Evolutionary conservation across 2,888 invertebrate genomes (phyloP), one percentile per base, ranked within the genome.

Genomic region (Dolichopus griseipennis): DNA sequence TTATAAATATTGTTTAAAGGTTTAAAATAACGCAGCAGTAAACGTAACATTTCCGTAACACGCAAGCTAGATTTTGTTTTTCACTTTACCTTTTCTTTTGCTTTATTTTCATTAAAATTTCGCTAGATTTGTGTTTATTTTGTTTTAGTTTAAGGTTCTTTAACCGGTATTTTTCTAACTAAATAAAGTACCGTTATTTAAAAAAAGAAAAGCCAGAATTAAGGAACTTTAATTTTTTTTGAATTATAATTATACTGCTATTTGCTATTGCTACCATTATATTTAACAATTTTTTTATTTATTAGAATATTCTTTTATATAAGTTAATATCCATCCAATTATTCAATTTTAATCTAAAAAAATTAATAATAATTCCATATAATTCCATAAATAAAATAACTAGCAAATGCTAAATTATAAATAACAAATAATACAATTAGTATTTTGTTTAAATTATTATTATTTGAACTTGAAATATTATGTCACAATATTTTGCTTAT

Each of bases 31-130:
- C 41, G 41, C 41, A 41, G 41, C 15, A 52, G 52, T 15, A 52
- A 52, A 52, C 52, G 52, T 52, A 52, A 52, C 52, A 52, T 52
- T 52, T 52, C 52, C 52, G 52, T 52, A 52, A 18, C 52, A 52
- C 52, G 52, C 52, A 52, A 52, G 15, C 52, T 18, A 52, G 15
- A 2, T 52, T 12, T 52, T 52, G 18, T 7, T n/a, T 52, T 52
- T 52, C 18, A 52, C 2, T 6, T 43, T 52, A 12, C 18, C 18
- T 41, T 15, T 18, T 18, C 9, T 52, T 52, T 52, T 18, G 27
- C 27, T 27, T 37, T 37, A 37, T 37, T 37, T 27, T 15, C 41
- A 41, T 41, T 41, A 1, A 12, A 15, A n/a, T 18, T 52, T 52
- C 18, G 15, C 2, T 18, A 52, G 52, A 12, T 41, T 41, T 41